These are phyloP conservation scores for Rhogogaster chlorosoma DNA, from an alignment of 2,888 invertebrate genomes.

Conservation along the genomic window DNA sequence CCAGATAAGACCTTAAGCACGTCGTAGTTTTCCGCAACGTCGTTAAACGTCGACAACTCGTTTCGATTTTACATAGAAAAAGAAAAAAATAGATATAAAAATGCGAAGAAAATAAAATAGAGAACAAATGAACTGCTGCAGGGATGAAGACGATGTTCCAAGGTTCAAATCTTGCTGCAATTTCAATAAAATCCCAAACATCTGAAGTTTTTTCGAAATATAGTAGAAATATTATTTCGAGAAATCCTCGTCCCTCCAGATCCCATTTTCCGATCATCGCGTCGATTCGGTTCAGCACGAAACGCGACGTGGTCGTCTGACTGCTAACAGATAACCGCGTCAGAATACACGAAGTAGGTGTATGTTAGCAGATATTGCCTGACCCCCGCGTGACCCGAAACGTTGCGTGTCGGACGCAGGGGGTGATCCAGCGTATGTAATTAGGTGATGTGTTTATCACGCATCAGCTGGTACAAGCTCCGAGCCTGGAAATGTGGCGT, in stretches of 20 bases:
- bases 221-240: not conserved
- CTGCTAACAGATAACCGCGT: slow-evolving; percentile 1
- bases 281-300: not conserved
- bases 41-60: slow-evolving; percentile 26
- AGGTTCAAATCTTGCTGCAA: not conserved
- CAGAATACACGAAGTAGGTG: not conserved
- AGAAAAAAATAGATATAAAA: not conserved
- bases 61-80: slow-evolving; percentile 15
- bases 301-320: not conserved
- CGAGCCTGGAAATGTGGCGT: not conserved
- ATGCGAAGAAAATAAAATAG: not conserved
- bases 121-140: not conserved
- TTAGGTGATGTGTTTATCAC: slow-evolving; percentile 75
- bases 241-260: not conserved
- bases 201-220: not conserved
- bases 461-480: slow-evolving; percentile 64
- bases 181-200: not conserved
- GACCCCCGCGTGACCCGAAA: slow-evolving; percentile 31
- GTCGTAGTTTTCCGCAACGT: slow-evolving; percentile 41
- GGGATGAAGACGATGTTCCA: not conserved
- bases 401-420: slow-evolving; percentile 65
- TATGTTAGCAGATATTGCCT: slow-evolving; percentile 28
- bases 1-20: slow-evolving; percentile 41
- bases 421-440: slow-evolving; percentile 72
- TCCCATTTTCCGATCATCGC: not conserved